Evolutionary conservation across 2,888 invertebrate species (phyloP).

Genomic region (Serripes groenlandicus): DNA sequence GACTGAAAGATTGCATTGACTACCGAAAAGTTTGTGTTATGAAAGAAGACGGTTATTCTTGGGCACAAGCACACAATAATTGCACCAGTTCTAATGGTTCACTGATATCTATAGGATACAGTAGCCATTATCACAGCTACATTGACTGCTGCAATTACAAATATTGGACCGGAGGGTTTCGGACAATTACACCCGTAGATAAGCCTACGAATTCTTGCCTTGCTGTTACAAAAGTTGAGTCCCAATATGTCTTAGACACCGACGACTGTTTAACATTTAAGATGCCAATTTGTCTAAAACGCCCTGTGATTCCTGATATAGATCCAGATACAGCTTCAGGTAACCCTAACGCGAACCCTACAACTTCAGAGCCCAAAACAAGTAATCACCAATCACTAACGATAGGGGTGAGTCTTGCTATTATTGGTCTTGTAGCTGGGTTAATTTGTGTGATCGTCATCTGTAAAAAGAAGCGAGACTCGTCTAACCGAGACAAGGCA

Average conservation of each 20-base stretch:
- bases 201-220: not conserved
- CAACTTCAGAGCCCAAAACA: not conserved
- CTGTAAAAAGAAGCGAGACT: not conserved
- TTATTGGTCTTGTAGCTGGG: not conserved
- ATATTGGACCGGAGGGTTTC: conserved; percentile 1
- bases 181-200: not conserved
- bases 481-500: not conserved
- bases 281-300: conserved; percentile 2
- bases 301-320: not conserved
- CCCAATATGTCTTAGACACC: not conserved
- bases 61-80: not conserved
- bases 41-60: not conserved
- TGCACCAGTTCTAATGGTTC: not conserved
- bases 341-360: not conserved
- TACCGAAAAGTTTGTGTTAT: not conserved
- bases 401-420: not conserved
- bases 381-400: not conserved
- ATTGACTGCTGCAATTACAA: not conserved
- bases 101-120: not conserved
- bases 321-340: not conserved
- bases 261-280: not conserved
- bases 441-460: not conserved
- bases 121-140: not conserved
- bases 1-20: not conserved
- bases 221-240: not conserved